Evolutionary conservation across 2,888 invertebrate species (phyloP), one percentile per base, ranked within the genome.

Genomic region (Phyllotreta cruciferae): DNA sequence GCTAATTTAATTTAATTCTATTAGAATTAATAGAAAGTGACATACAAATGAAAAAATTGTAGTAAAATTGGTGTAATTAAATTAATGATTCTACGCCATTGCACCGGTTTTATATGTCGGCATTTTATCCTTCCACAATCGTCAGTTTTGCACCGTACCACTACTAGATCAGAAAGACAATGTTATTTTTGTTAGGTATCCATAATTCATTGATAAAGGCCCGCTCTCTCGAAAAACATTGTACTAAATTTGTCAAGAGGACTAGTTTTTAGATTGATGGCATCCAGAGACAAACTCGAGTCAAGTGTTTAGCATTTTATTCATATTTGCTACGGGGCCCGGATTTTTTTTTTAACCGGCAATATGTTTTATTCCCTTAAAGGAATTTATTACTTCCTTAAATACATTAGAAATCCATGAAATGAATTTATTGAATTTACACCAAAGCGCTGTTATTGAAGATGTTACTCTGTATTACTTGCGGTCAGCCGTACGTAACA

Each of bases 231-330:
- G 60, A 68, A 69, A 69, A 69, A 69, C 60, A 54, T 50, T 53
- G 66, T 69, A 64, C 66, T 65, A 69, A 69, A 69, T 69, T 69
- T 69, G 69, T 69, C 69, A 69, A 47, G 60, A 54, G 63, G 63
- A 69, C 69, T 69, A 69, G 65, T 69, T 69, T 66, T 66, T 65
- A 64, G 60, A 68, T 64, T 62, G 66, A 68, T 55, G 64, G 60
- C 62, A 66, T 64, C 53, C 44, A 11, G 52, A 60, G 60, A 60
- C 60, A 60, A 56, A 52, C 37, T 52, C 37, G 10, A 52, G 9
- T 7, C 52, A 38, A 52, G 38, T 52, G 37, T 38, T 6, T 37
- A 52, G 10, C n/a, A 52, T 52, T 52, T 52, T 52, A 52, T 52
- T 11, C 37, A 52, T 52, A 37, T 24, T 24, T 24, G 24, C 24